Conservation (phyloP, 2,888 invertebrate species). For the Prosopocoilus inquinatus region DNA sequence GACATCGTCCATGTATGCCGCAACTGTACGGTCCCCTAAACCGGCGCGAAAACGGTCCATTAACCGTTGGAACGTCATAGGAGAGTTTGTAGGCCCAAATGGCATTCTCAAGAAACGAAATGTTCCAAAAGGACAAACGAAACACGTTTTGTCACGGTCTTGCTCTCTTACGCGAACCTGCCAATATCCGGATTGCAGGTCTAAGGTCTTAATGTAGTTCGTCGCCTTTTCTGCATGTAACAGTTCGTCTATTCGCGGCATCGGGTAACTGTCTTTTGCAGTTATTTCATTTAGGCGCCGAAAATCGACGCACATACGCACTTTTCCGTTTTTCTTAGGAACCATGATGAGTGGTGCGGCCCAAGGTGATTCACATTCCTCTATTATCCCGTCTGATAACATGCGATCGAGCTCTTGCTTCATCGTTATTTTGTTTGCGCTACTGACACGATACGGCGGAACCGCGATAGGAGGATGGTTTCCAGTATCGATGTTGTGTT, state of each 20-base stretch:
- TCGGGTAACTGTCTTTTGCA: slow-evolving; percentile 32
- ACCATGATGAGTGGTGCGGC: slow-evolving; percentile 39
- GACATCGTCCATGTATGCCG: slow-evolving; percentile 33
- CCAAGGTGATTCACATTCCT: slow-evolving; percentile 45
- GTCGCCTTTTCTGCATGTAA: slow-evolving; percentile 37
- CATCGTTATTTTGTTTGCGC: slow-evolving; percentile 28
- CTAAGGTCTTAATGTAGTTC: slow-evolving; percentile 34
- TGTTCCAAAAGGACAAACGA: slow-evolving; percentile 36
- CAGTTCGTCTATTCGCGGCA: slow-evolving; percentile 46
- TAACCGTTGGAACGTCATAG: slow-evolving; percentile 31
- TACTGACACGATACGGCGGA: slow-evolving; percentile 39
- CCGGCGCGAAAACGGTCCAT: slow-evolving; percentile 28
- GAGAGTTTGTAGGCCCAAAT: slow-evolving; percentile 30
- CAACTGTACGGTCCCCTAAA: slow-evolving; percentile 21
- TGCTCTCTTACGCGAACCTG: slow-evolving; percentile 37
- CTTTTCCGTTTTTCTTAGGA: slow-evolving; percentile 36
- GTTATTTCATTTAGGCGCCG: slow-evolving; percentile 30
- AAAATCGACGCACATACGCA: slow-evolving; percentile 41
- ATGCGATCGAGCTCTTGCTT: slow-evolving; percentile 35
- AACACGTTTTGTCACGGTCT: slow-evolving; percentile 37
- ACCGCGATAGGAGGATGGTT: slow-evolving; percentile 33
- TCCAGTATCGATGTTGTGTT: slow-evolving; percentile 1
- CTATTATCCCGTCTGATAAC: slow-evolving; percentile 38
- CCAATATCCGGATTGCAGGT: slow-evolving; percentile 42
- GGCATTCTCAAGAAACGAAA: slow-evolving; percentile 28